phyloP scores from a whole-genome alignment of 2,113 vertebrate species.

The Odocoileus virginianus region DNA sequence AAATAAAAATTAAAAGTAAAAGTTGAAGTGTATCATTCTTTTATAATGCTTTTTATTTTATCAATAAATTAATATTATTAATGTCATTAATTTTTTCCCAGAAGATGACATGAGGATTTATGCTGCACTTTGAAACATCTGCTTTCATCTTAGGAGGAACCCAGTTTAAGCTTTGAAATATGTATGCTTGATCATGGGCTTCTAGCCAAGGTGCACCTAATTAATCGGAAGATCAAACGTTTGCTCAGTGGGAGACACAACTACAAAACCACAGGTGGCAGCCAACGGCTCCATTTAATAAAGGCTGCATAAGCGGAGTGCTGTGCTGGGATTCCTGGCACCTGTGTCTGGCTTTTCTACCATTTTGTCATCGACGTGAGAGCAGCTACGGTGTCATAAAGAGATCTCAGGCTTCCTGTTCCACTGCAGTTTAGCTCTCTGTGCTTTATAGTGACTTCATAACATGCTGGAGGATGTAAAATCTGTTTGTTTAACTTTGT shows the following conservation, averaged over 20 bases:
- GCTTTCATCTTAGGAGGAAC: conserved; percentile 51
- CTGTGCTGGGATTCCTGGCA: conserved; percentile 27
- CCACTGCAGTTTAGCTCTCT: background rate
- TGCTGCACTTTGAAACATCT: conserved; percentile 53
- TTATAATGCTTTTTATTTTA: conserved; percentile 46
- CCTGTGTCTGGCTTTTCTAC: background rate
- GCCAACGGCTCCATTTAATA: conserved; percentile 50
- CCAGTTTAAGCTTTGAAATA: conserved; percentile 62
- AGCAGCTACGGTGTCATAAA: conserved; percentile 35
- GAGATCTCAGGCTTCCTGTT: conserved; percentile 27
- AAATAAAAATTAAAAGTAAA: conserved; percentile 61
- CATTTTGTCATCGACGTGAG: conserved; percentile 60
- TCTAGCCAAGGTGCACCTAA: conserved; percentile 64
- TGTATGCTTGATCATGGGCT: background rate
- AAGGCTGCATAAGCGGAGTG: conserved; percentile 48
- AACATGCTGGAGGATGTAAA: conserved; percentile 18
- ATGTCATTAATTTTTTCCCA: conserved; percentile 43
- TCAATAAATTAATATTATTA: conserved; percentile 63
- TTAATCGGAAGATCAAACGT: conserved; percentile 63
- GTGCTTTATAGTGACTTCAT: background rate
- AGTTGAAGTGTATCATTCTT: conserved; percentile 26
- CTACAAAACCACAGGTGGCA: conserved; percentile 52
- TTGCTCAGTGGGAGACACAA: conserved; percentile 32
- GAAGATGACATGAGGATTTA: conserved; percentile 60
- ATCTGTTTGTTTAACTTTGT: conserved; percentile 36